phyloP scores from a whole-genome alignment of 1,140 invertebrate genomes.

The Drosophila azteca region DNA sequence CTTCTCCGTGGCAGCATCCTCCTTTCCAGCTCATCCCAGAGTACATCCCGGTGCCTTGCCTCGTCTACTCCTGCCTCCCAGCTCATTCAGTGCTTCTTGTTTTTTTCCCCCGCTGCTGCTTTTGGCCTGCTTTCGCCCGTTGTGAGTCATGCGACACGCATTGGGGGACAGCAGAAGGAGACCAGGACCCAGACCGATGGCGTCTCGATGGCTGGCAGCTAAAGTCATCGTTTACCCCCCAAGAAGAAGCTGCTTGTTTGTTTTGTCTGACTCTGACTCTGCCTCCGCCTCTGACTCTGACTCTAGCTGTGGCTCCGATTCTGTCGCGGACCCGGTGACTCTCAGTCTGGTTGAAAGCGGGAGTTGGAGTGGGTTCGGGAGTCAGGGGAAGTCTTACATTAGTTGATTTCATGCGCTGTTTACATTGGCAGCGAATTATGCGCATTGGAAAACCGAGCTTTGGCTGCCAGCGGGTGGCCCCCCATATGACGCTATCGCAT shows the following conservation, averaged over 20 bases:
- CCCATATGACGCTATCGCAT: background rate
- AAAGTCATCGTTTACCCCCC: constrained; percentile 57
- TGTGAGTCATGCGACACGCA: constrained; percentile 74
- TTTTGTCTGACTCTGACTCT: constrained; percentile 68
- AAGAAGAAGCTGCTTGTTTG: constrained; percentile 62
- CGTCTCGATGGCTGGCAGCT: constrained; percentile 70
- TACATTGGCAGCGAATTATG: constrained; percentile 81
- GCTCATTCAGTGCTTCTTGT: constrained; percentile 5
- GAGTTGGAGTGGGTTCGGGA: background rate
- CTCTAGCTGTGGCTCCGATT: constrained; percentile 3
- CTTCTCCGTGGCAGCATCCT: constrained; percentile 9
- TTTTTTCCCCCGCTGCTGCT: constrained; percentile 30
- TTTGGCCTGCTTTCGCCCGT: constrained; percentile 48
- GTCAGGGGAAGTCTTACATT: constrained; percentile 63
- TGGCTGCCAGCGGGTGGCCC: constrained; percentile 53
- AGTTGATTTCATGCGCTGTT: constrained; percentile 82
- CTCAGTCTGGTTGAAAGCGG: constrained; percentile 31
- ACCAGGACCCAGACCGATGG: constrained; percentile 48
- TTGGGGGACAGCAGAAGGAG: constrained; percentile 35
- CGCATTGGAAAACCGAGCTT: constrained; percentile 73
- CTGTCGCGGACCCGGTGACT: constrained; percentile 12
- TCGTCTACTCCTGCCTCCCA: background rate
- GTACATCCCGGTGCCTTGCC: background rate
- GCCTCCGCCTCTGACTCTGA: constrained; percentile 29
- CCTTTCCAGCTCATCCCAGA: constrained; percentile 8